Evolutionary conservation across 2,797 vertebrate species (phyloP).

Genomic region (Karalla daura): DNA sequence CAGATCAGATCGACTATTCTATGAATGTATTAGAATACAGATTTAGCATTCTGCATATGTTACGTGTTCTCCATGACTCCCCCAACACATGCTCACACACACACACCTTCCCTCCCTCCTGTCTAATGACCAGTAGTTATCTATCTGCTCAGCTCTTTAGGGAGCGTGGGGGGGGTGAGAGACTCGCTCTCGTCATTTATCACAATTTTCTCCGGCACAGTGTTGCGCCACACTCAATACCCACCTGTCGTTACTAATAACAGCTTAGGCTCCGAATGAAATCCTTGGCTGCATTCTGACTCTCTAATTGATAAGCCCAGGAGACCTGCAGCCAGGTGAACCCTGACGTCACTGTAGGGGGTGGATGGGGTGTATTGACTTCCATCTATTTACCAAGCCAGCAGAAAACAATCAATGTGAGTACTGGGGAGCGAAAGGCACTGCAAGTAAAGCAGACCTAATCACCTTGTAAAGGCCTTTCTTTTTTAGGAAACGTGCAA

Average conservation of each 20-base stretch:
- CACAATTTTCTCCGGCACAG: conserved; percentile 72
- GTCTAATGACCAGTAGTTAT: conserved; percentile 51
- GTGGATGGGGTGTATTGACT: conserved; percentile 68
- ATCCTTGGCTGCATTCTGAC: conserved; percentile 65
- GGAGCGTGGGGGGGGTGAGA: conserved; percentile 13
- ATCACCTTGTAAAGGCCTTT: conserved; percentile 51
- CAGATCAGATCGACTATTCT: too few relatives aligned
- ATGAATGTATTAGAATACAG: too few relatives aligned
- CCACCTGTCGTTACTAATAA: conserved; percentile 79
- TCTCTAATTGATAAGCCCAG: conserved; percentile 68
- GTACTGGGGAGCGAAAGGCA: conserved; percentile 40
- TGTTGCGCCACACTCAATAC: conserved; percentile 69
- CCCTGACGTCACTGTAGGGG: conserved; percentile 65
- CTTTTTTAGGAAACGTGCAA: conserved; percentile 21
- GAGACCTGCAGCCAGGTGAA: conserved; percentile 56
- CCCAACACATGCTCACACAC: conserved; percentile 2
- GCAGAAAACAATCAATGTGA: conserved; percentile 72
- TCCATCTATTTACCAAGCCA: conserved; percentile 61
- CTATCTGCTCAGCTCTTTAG: conserved; percentile 47
- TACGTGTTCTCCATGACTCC: not conserved
- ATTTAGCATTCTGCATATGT: conserved; percentile 15
- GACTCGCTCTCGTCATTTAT: conserved; percentile 72
- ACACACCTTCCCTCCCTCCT: conserved; percentile 13
- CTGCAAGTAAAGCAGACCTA: conserved; percentile 58
- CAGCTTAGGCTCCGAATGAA: conserved; percentile 60